Base-by-base conservation (phyloP, 2,797 vertebrate species). In the Acipenser ruthenus region DNA sequence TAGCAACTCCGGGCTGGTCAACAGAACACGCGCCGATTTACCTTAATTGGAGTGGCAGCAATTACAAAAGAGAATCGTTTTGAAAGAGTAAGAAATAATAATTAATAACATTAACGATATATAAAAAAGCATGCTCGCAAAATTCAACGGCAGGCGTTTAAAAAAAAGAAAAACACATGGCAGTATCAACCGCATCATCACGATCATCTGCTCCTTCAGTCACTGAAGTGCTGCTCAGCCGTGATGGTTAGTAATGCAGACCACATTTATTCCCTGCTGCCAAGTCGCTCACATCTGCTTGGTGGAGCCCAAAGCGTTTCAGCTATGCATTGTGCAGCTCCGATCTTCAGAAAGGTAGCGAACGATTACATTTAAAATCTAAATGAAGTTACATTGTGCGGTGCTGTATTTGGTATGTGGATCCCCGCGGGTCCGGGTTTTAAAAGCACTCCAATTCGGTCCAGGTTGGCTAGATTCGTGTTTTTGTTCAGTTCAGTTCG, bases 211-310 rank as follows among this genome's bases (percentile, higher is more conserved):
- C 53, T n/a, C 9, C n/a, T 55, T 10, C n/a, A n/a, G 53, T 55
- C 53, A 10, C 6, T 10, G 53, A 55, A 55, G 53, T 10, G n/a
- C n/a, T 55, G 9, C n/a, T n/a, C 9, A 55, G 53, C 53, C 53
- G n/a, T n/a, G 53, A 55, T 10, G 9, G 53, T 55, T 10, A n/a
- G 53, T n/a, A 70, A 89, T 84, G 84, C 86, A 88, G 85, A 85
- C 84, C 86, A 89, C 86, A 86, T 88, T 88, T 90, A 84, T 55
- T 55, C 79, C 79, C 77, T 82, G 82, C 86, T 90, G 87, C 86
- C 88, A 89, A 83, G 82, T 87, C 79, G 75, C 84, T 87, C 85
- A 85, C 88, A 90, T 88, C 87, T 89, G 86, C 87, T 89, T 79
- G 59, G 78, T 76, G 73, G 82, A 80, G 84, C 84, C 87, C 77